These are phyloP conservation scores for Capreolus pygargus DNA, from an alignment of 2,113 vertebrate species.

Conservation along the genomic window DNA sequence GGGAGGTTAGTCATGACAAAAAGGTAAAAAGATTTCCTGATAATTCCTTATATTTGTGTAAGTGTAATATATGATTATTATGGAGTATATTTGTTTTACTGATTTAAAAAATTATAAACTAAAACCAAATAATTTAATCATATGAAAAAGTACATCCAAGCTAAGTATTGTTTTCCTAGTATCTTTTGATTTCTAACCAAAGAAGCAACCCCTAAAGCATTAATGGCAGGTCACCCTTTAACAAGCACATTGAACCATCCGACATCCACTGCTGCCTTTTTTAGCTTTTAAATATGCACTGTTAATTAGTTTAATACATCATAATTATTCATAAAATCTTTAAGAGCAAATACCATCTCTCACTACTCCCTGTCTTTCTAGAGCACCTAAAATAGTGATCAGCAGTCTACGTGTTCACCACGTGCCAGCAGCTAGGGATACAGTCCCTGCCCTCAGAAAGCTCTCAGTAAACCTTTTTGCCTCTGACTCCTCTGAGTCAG, in stretches of 20 bases:
- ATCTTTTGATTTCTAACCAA: background rate
- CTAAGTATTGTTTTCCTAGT: background rate
- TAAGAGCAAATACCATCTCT: constrained; percentile 40
- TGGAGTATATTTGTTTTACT: background rate
- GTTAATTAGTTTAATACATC: constrained; percentile 49
- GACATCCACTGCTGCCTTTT: background rate
- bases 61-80: background rate
- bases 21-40: background rate
- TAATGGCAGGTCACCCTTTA: constrained; percentile 2
- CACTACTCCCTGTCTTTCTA: background rate
- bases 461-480: background rate
- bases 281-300: constrained; percentile 46
- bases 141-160: background rate
- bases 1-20: background rate
- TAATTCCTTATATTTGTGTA: background rate
- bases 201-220: background rate
- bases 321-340: constrained; percentile 38
- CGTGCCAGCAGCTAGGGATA: background rate
- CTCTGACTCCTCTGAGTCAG: background rate
- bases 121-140: constrained; percentile 5
- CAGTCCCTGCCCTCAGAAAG: background rate
- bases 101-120: constrained; percentile 9
- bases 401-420: background rate
- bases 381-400: background rate
- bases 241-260: background rate